Conservation (phyloP, 2,888 invertebrate genomes). For the Neoaliturus tenellus region DNA sequence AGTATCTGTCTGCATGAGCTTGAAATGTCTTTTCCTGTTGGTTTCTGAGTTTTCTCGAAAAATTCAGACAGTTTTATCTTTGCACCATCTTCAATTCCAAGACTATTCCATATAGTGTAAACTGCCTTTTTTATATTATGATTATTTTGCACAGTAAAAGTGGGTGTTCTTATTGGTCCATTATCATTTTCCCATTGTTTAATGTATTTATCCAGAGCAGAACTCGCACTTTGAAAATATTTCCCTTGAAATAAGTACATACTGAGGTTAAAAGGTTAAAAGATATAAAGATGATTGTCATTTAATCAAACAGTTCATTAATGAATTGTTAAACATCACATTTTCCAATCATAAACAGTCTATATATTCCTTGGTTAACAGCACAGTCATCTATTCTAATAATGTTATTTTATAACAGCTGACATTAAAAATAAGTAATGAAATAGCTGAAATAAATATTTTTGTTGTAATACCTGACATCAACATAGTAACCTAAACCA, state of each 20-base stretch:
- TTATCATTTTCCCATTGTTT: background rate
- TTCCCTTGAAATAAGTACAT: constrained; percentile 14
- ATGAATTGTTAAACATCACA: no score
- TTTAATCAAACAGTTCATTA: no score
- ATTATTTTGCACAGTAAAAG: constrained; percentile 13
- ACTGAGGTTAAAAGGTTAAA: no score
- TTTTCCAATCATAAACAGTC: no score
- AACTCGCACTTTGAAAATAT: background rate
- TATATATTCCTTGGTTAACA: no score
- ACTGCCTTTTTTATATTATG: constrained; percentile 7
- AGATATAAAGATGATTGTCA: no score
- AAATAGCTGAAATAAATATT: no score
- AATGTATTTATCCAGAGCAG: constrained; percentile 5
- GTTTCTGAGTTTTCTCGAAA: background rate
- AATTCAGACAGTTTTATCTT: background rate
- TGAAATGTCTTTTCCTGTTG: background rate
- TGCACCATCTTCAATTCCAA: background rate
- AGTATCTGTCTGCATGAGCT: background rate
- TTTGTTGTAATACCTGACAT: no score
- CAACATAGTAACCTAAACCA: no score
- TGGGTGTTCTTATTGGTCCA: background rate
- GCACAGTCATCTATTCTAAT: no score
- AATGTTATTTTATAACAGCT: no score
- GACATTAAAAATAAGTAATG: no score
- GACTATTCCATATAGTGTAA: constrained; percentile 1